Evolutionary conservation across 2,113 vertebrate species (phyloP).

Genomic region (Gnathonemus echidnorhynchus): DNA sequence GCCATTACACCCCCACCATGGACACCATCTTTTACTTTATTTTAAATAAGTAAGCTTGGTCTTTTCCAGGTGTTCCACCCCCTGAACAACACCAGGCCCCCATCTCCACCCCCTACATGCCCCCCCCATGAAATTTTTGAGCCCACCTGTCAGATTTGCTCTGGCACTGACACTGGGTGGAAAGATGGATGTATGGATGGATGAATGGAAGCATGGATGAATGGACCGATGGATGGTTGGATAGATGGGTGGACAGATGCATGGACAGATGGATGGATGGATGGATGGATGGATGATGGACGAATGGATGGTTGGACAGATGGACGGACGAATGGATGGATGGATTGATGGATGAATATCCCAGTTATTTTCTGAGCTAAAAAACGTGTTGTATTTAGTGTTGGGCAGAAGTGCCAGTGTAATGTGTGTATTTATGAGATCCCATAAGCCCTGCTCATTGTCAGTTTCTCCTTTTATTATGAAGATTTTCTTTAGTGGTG

Average conservation of each 20-base stretch:
- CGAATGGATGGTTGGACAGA: too few relatives aligned
- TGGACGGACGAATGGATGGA: not conserved
- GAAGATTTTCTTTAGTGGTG: not conserved
- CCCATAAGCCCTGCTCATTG: not conserved
- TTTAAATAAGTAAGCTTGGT: not conserved
- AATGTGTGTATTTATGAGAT: not conserved
- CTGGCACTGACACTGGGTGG: not conserved
- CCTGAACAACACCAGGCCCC: not conserved
- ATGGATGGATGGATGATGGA: not conserved
- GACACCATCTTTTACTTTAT: not conserved
- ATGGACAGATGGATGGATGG: not conserved
- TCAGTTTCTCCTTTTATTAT: not conserved
- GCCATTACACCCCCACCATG: not conserved
- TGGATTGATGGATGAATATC: not conserved
- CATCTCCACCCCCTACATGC: not conserved
- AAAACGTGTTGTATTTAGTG: not conserved
- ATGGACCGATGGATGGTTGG: not conserved
- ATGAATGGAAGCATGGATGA: not conserved
- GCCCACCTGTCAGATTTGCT: not conserved
- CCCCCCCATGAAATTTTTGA: not conserved
- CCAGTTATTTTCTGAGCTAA: not conserved
- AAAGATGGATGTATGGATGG: not conserved
- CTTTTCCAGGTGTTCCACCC: not conserved
- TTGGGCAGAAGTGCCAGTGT: not conserved
- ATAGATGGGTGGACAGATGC: not conserved